Evolutionary conservation across 2,113 vertebrate genomes (phyloP).

Genomic region (Haemorhous mexicanus): DNA sequence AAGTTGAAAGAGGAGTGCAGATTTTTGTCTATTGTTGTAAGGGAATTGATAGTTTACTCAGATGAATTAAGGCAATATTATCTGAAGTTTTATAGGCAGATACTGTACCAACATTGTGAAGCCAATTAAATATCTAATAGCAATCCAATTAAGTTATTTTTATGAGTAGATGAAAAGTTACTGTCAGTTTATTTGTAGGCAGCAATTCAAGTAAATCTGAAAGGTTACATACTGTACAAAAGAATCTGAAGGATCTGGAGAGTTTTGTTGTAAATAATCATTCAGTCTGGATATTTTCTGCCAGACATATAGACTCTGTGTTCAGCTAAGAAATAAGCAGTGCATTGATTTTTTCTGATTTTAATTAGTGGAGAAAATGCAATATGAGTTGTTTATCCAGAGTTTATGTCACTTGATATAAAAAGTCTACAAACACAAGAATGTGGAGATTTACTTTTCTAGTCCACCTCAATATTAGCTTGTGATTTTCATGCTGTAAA

Average conservation of each 20-base stretch:
- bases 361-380: background rate
- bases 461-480: background rate
- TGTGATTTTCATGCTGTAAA: background rate
- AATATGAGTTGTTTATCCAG: background rate
- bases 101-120: background rate
- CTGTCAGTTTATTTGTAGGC: conserved; percentile 20
- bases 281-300: background rate
- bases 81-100: conserved; percentile 1
- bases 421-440: background rate
- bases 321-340: background rate
- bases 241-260: background rate
- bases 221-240: background rate
- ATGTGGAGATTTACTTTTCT: background rate
- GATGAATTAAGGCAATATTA: conserved; percentile 22
- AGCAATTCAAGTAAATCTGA: conserved; percentile 1
- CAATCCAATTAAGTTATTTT: conserved; percentile 34
- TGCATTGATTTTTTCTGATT: background rate
- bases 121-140: conserved; percentile 30
- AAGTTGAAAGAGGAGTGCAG: background rate
- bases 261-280: background rate
- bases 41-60: conserved; percentile 27
- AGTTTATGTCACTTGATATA: background rate
- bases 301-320: background rate
- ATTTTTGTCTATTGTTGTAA: conserved; percentile 24
- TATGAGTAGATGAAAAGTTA: background rate